Evolutionary conservation across 2,888 invertebrate species (phyloP), one percentile per base, ranked within the genome.

Genomic region (Drosophila recens): DNA sequence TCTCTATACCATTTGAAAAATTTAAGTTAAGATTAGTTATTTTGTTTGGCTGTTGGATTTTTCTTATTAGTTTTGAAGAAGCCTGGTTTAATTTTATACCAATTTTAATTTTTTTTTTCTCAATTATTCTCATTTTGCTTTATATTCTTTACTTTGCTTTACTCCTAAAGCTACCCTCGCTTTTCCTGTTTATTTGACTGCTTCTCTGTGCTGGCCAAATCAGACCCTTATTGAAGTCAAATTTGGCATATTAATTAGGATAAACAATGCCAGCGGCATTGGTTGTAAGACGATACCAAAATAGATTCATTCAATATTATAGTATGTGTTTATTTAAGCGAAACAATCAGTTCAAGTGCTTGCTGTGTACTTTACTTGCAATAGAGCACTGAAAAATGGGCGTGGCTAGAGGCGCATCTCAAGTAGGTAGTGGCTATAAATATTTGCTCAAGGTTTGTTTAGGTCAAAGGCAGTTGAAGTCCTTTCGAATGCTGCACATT

Each of bases 181-280:
- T 20, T 5, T 54, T 56, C 1, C 20, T 59, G 51, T 51, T 58
- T 54, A 9, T 33, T 51, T 53, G 20, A 52, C 30, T 58, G 61
- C 23, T 66, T 23, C 13, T 36, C 15, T 33, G 20, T 42, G 20
- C 13, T 34, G 40, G 51, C 23, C 33, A 38, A 66, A 51, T 58
- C 17, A 34, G 15, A 13, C 27, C 43, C 56, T 45, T 34, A 63
- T 78, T 59, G 52, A 69, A 69, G 53, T 42, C 46, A 36, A 65
- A 65, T 68, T 62, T 63, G 57, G 65, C 74, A 77, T 66, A 67
- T 77, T 75, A 80, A 72, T 77, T 66, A 71, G 71, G 64, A 72
- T 33, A 46, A 65, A 68, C 74, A 78, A 62, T 36, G 61, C 68
- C 67, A 34, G 30, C 30, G 61, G 64, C 61, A 40, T 30, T 52